These are phyloP conservation scores for Chrysolina oricalcia DNA, from an alignment of 2,888 invertebrate genomes.

Conservation along the genomic window DNA sequence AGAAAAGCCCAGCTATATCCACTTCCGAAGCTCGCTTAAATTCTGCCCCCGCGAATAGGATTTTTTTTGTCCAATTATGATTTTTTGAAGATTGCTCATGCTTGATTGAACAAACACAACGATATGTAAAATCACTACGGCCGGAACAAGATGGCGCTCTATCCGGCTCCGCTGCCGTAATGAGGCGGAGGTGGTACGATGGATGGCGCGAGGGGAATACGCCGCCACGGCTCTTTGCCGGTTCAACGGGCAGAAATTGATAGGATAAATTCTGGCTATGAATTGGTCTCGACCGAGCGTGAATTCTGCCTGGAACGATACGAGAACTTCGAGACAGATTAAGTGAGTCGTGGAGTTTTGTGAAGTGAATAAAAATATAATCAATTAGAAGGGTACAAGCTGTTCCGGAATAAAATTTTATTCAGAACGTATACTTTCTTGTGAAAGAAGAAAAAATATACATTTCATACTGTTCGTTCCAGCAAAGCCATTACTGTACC, in stretches of 20 bases:
- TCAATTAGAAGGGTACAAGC: slow-evolving; percentile 34
- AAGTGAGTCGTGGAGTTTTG: slow-evolving; percentile 34
- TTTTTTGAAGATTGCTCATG: slow-evolving; percentile 64
- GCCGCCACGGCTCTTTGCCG: slow-evolving; percentile 73
- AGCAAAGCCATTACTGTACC: too few relatives aligned
- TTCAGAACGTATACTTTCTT: too few relatives aligned
- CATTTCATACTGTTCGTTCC: too few relatives aligned
- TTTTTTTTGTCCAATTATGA: slow-evolving; percentile 66
- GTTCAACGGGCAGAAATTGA: slow-evolving; percentile 79
- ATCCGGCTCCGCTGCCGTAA: slow-evolving; percentile 62
- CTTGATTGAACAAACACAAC: slow-evolving; percentile 70
- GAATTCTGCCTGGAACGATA: slow-evolving; percentile 52
- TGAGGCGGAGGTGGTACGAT: slow-evolving; percentile 51
- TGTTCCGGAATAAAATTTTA: slow-evolving; percentile 6
- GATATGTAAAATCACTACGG: slow-evolving; percentile 69
- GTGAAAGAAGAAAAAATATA: too few relatives aligned
- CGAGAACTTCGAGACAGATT: slow-evolving; percentile 41
- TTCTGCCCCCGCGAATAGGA: slow-evolving; percentile 2
- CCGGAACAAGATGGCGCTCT: slow-evolving; percentile 69
- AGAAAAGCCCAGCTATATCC: neutral
- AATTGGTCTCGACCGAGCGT: slow-evolving; percentile 75
- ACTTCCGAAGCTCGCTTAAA: slow-evolving; percentile 3
- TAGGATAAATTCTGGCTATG: slow-evolving; percentile 79
- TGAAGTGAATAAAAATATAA: slow-evolving; percentile 42
- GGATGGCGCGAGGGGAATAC: slow-evolving; percentile 52